These are phyloP conservation scores for Avahi laniger DNA, from an alignment of 2,797 vertebrate species.

Conservation along the genomic window DNA sequence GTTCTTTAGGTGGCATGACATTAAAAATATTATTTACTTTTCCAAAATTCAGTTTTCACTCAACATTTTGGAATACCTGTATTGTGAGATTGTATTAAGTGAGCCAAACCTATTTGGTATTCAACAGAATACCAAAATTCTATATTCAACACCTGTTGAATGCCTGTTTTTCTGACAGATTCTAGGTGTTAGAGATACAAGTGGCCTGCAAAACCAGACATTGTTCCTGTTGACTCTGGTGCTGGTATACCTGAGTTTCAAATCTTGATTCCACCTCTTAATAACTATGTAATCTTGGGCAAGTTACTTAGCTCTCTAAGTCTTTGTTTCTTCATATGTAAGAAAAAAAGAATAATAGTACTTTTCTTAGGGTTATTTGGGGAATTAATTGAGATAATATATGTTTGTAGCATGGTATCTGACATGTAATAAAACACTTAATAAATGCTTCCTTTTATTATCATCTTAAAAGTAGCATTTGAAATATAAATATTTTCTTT, in stretches of 20 bases:
- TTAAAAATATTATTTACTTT: slow-evolving; percentile 69
- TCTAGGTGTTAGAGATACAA: background rate
- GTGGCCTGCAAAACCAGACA: background rate
- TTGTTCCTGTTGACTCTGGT: background rate
- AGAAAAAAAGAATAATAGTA: background rate
- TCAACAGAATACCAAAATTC: background rate
- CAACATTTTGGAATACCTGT: slow-evolving; percentile 42
- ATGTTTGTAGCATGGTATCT: background rate
- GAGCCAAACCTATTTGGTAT: slow-evolving; percentile 7
- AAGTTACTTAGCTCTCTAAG: background rate
- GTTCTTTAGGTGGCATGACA: slow-evolving; percentile 46
- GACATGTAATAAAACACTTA: background rate
- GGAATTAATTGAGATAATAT: background rate
- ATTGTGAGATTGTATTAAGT: slow-evolving; percentile 19
- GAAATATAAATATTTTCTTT: background rate
- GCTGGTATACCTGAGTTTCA: background rate
- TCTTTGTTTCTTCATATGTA: background rate
- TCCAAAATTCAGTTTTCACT: slow-evolving; percentile 36
- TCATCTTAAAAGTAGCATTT: slow-evolving; percentile 13
- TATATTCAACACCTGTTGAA: background rate
- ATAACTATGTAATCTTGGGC: background rate
- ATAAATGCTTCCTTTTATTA: slow-evolving; percentile 16
- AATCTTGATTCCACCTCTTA: background rate
- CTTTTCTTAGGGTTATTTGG: background rate
- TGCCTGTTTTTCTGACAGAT: background rate